A percentile compares a stretch with the other conserved stretches of the same genome.
phyloP scores from a whole-genome alignment of 2,888 invertebrate species.

The Oligia fasciuncula region DNA sequence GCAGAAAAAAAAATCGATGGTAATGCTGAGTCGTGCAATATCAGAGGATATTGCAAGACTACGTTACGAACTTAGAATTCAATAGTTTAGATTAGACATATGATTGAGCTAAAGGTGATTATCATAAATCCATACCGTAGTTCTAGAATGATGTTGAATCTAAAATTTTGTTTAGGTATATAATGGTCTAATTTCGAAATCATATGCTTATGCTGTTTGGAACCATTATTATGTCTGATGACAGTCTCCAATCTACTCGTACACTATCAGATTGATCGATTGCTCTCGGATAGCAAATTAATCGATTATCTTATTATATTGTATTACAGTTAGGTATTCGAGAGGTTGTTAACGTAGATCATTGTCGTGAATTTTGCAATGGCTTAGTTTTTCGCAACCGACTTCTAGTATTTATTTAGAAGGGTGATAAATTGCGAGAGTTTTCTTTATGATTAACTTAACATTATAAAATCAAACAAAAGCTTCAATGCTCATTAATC shows the following conservation, averaged over 20 bases:
- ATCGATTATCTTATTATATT: slow-evolving; percentile 61
- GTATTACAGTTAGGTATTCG: slow-evolving; percentile 52
- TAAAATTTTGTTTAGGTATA: slow-evolving; percentile 29
- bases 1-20: too few relatives aligned
- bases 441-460: slow-evolving; percentile 45
- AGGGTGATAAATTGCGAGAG: slow-evolving; percentile 53
- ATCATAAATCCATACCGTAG: slow-evolving; percentile 15
- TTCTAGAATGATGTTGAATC: slow-evolving; percentile 9
- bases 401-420: slow-evolving; percentile 53
- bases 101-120: slow-evolving; percentile 12
- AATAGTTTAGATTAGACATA: slow-evolving; percentile 8
- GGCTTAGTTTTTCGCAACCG: slow-evolving; percentile 59
- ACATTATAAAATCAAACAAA: slow-evolving; percentile 37
- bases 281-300: slow-evolving; percentile 41
- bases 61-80: not conserved
- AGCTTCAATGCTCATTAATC: slow-evolving; percentile 7
- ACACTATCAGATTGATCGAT: slow-evolving; percentile 58
- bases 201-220: slow-evolving; percentile 23
- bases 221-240: slow-evolving; percentile 48
- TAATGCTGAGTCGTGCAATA: not conserved
- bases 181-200: slow-evolving; percentile 48
- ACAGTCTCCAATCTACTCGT: slow-evolving; percentile 45
- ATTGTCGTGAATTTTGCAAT: slow-evolving; percentile 63
- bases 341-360: slow-evolving; percentile 53
- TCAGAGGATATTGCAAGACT: too few relatives aligned